Evolutionary conservation across 2,113 vertebrate species (phyloP).

Genomic region (Epinephelus fuscoguttatus): DNA sequence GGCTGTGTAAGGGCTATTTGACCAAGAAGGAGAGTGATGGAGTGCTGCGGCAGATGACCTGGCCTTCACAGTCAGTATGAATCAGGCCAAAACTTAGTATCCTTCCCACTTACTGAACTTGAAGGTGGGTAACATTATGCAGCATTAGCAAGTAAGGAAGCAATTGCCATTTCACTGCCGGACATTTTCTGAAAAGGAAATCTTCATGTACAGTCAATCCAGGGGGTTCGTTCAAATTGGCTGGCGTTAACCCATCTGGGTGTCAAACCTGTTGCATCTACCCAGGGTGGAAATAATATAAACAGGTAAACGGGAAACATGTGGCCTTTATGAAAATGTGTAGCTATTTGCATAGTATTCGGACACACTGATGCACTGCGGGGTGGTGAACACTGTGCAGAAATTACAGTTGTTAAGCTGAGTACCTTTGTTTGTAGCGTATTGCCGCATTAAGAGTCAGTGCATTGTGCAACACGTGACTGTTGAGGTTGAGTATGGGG

Average conservation of each 20-base stretch:
- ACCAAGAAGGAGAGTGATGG: too few species aligned
- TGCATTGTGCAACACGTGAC: background rate
- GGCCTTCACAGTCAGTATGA: too few species aligned
- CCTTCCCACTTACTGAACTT: background rate
- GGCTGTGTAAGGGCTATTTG: too few species aligned
- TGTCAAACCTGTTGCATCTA: background rate
- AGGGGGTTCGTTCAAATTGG: background rate
- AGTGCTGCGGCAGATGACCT: too few species aligned
- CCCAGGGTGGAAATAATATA: background rate
- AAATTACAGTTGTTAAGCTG: background rate
- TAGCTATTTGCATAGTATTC: constrained; percentile 1
- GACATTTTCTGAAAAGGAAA: background rate
- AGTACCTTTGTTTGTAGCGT: background rate
- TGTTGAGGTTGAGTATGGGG: constrained; percentile 29
- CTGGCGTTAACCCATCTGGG: background rate
- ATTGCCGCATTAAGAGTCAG: background rate
- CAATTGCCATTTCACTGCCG: background rate
- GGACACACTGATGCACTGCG: background rate
- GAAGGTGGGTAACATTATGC: background rate
- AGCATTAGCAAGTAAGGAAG: background rate
- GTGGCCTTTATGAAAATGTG: background rate
- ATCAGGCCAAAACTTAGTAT: too few species aligned
- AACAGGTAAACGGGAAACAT: background rate
- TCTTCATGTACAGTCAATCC: background rate
- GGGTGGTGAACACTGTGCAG: background rate